These are phyloP conservation scores for Temnopleurus reevesii DNA, from an alignment of 53 echinoderm and acorn worm genomes.

Conservation along the genomic window DNA sequence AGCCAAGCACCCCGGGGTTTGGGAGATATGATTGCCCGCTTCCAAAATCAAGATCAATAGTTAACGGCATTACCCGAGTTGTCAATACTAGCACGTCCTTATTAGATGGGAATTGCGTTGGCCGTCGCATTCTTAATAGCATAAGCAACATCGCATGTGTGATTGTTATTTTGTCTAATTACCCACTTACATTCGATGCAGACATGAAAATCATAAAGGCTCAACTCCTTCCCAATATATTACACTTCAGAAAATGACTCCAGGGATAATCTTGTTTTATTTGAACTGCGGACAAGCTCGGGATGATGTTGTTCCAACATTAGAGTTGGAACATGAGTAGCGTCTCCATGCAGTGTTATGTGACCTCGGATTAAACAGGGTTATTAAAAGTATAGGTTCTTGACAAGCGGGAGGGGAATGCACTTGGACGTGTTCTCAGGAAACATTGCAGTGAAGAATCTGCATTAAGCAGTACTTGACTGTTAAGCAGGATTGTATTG, in stretches of 20 bases:
- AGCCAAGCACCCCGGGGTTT: not conserved
- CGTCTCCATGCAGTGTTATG: not conserved
- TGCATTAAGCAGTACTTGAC: slow-evolving; percentile 10
- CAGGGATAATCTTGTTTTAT: slow-evolving; percentile 27
- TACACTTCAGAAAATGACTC: slow-evolving; percentile 14
- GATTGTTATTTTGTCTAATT: not conserved
- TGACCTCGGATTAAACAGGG: not conserved
- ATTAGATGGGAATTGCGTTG: not conserved
- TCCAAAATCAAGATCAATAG: not conserved
- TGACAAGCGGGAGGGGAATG: not conserved
- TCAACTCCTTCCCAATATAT: not conserved
- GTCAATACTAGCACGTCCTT: not conserved
- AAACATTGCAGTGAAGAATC: not conserved
- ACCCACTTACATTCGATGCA: not conserved
- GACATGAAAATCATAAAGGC: not conserved
- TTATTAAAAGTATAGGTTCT: slow-evolving; percentile 8
- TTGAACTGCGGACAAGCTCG: slow-evolving; percentile 1
- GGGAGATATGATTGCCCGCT: not conserved
- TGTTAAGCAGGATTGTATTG: slow-evolving; percentile 13
- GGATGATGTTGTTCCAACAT: slow-evolving; percentile 11
- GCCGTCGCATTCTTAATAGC: not conserved
- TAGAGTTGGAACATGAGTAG: slow-evolving; percentile 1
- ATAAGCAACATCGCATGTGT: not conserved
- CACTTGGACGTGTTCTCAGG: slow-evolving; percentile 22
- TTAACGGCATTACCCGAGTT: not conserved